These are phyloP conservation scores for Sebastes aleutianus DNA, from an alignment of 2,797 vertebrate genomes.

Conservation along the genomic window DNA sequence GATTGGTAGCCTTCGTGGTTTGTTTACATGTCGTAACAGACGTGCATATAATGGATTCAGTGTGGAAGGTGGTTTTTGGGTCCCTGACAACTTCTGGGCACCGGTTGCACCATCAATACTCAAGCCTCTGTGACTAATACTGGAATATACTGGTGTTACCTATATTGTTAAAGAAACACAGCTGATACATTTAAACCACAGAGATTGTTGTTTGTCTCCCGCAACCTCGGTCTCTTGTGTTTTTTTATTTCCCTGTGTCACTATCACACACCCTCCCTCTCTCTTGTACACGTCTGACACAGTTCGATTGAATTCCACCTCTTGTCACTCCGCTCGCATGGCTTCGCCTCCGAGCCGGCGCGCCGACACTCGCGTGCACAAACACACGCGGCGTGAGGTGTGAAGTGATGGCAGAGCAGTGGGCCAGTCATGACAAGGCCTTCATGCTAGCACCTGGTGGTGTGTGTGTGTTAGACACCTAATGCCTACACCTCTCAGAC, in stretches of 20 bases:
- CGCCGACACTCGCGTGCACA: slow-evolving; percentile 16
- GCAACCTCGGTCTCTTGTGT: background rate
- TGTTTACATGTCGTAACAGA: no score
- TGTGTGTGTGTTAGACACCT: slow-evolving; percentile 36
- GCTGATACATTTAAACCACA: background rate
- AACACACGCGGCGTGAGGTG: slow-evolving; percentile 9
- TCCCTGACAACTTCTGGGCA: no score
- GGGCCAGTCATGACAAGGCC: slow-evolving; percentile 58
- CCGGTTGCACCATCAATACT: no score
- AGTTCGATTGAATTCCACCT: slow-evolving; percentile 67
- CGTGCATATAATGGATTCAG: no score
- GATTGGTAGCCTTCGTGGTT: no score
- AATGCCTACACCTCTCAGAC: slow-evolving; percentile 55
- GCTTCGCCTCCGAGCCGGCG: slow-evolving; percentile 45
- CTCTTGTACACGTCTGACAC: slow-evolving; percentile 52
- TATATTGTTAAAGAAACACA: background rate
- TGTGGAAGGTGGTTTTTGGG: no score
- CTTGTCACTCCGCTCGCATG: slow-evolving; percentile 45
- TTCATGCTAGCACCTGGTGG: slow-evolving; percentile 49
- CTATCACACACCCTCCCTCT: slow-evolving; percentile 30
- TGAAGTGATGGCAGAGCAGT: slow-evolving; percentile 50
- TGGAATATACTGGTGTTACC: background rate
- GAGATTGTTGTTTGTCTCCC: background rate
- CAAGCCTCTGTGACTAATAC: background rate
- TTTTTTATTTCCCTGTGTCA: background rate